Evolutionary conservation across 2,113 vertebrate genomes (phyloP), one percentile per base, ranked within the genome.

Genomic region (Trogon surrucura): DNA sequence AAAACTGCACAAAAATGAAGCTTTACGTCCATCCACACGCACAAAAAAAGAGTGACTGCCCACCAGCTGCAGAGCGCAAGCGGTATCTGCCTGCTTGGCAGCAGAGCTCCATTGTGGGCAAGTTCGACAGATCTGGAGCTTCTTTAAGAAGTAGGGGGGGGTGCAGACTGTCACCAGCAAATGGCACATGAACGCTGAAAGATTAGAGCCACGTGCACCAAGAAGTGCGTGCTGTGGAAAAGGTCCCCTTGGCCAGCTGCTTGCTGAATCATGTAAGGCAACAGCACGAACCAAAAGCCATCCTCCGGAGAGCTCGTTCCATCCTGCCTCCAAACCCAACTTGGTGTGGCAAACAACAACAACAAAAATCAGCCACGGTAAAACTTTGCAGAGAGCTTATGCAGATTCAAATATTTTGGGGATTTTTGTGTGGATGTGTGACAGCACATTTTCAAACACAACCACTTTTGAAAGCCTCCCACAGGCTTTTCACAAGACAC

Each of bases 351-450:
- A 78, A 88, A 53, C 13, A 38, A 47, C 56, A 41, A n/a, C 71
- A 44, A 62, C 32, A 45, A 34, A 14, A 8, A 3, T 6, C 3
- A 41, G 5, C 16, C 3, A 45, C 45, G 29, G 61, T 60, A 67
- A 79, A 89, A 81, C 25, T 86, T 38, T 41, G 65, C 80, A 41
- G 45, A 25, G 53, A 45, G 41, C 48, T 90, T 71, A 64, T 29
- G 77, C 69, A 86, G 77, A 93, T 81, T 91, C 80, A 95, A 84
- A 36, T 88, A 89, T 93, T 94, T 92, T 38, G 73, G 65, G 77
- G 89, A 71, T 72, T 95, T 95, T 70, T 95, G 84, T 87, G 93
- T 92, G 93, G 94, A 89, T 89, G 94, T 72, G 80, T 91, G 94
- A 93, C 72, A 88, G 93, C 83, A 81, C 86, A 92, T 95, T 95